phyloP scores from a whole-genome alignment of 2,797 vertebrate species.

The Scyliorhinus canicula region DNA sequence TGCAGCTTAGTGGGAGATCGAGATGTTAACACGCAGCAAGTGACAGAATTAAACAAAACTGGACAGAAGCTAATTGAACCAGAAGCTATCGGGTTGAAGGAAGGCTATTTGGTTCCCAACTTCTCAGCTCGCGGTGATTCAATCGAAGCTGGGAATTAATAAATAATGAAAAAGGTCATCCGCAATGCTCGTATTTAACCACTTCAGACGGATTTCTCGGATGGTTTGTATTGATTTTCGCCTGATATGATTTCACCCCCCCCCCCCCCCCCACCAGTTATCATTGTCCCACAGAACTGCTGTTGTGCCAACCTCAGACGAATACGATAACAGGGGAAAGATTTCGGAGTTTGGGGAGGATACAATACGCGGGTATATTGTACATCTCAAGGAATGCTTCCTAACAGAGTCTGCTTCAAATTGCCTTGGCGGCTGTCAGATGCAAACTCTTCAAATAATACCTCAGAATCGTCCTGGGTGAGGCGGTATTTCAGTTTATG shows the following conservation, averaged over 20 bases:
- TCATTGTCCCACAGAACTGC: neutral
- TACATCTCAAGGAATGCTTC: neutral
- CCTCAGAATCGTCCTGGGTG: neutral
- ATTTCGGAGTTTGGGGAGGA: neutral
- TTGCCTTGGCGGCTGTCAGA: neutral
- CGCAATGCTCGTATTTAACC: neutral
- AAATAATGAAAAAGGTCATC: neutral
- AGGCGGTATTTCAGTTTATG: neutral
- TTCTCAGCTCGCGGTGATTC: neutral
- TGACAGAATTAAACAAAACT: conserved; percentile 33
- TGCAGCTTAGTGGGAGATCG: conserved; percentile 4
- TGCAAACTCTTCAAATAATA: neutral
- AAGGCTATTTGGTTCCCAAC: neutral
- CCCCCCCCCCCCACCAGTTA: too few species aligned
- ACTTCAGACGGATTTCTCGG: neutral
- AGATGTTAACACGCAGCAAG: conserved; percentile 25
- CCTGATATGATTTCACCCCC: neutral
- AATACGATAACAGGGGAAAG: neutral
- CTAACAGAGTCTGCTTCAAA: neutral
- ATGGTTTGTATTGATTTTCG: neutral
- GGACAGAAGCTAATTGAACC: conserved; percentile 17
- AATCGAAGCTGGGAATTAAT: neutral
- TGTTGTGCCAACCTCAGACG: neutral
- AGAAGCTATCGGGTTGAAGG: conserved; percentile 19
- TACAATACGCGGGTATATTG: too few species aligned